Conservation (phyloP, 2,888 invertebrate species). For the Melanostoma mellinum region DNA sequence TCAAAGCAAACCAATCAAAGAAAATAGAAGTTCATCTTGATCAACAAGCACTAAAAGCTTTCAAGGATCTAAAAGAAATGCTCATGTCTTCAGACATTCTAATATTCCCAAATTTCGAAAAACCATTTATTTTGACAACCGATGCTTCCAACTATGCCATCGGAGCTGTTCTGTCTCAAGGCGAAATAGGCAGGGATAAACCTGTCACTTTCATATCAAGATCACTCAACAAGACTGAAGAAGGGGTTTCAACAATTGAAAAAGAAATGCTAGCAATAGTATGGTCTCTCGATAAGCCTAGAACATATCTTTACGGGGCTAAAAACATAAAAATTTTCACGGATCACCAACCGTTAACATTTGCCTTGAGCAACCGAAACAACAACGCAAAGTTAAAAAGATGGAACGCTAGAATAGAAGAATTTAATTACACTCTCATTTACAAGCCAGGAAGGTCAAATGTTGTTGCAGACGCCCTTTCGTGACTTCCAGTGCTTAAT, state of each 20-base stretch:
- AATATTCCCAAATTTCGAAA: constrained; percentile 35
- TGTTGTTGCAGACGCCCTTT: constrained; percentile 23
- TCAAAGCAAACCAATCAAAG: constrained; percentile 2
- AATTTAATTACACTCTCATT: constrained; percentile 30
- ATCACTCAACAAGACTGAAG: constrained; percentile 45
- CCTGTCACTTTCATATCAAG: not conserved
- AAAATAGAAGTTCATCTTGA: constrained; percentile 7
- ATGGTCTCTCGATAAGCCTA: constrained; percentile 39
- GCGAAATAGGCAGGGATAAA: constrained; percentile 1
- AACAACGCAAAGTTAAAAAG: constrained; percentile 26
- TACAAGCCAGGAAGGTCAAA: constrained; percentile 25
- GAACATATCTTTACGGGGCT: constrained; percentile 6
- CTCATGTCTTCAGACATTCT: constrained; percentile 23
- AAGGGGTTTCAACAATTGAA: not conserved
- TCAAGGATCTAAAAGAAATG: constrained; percentile 38
- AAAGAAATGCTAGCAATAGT: constrained; percentile 15
- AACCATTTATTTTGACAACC: constrained; percentile 28
- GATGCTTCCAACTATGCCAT: not conserved
- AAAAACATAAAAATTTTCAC: constrained; percentile 23
- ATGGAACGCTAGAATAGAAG: constrained; percentile 43
- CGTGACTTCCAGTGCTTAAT: constrained; percentile 23
- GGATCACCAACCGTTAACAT: constrained; percentile 22
- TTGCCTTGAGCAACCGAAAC: constrained; percentile 25
- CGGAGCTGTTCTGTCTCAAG: constrained; percentile 18
- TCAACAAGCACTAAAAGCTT: constrained; percentile 8